These are phyloP conservation scores for Drosophila rellima DNA, from an alignment of 2,888 invertebrate genomes.

Conservation along the genomic window DNA sequence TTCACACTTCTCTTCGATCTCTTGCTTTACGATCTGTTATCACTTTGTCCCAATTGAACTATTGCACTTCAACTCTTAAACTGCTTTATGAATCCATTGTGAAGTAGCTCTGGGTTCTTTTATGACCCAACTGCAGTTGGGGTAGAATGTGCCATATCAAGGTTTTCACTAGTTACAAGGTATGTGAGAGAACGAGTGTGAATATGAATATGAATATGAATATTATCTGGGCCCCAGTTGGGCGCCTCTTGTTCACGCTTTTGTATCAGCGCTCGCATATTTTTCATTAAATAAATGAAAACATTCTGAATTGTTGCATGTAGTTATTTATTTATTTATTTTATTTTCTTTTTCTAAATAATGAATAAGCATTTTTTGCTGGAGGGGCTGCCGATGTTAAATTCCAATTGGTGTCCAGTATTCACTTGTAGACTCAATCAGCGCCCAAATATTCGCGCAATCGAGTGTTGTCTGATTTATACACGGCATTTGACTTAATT, in stretches of 20 bases:
- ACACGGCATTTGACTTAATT: constrained; percentile 70
- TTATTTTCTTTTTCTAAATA: constrained; percentile 24
- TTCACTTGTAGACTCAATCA: constrained; percentile 48
- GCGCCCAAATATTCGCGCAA: constrained; percentile 67
- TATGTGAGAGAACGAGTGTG: not conserved
- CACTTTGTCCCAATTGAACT: constrained; percentile 71
- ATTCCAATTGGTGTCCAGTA: constrained; percentile 27
- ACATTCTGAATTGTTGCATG: constrained; percentile 39
- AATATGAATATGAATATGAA: not conserved
- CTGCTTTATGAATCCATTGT: constrained; percentile 29
- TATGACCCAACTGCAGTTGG: not conserved
- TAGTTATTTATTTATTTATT: constrained; percentile 5
- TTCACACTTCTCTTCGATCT: constrained; percentile 10
- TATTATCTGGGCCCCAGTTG: constrained; percentile 17
- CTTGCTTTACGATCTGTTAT: constrained; percentile 43
- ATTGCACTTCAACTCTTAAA: constrained; percentile 62
- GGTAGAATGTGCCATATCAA: constrained; percentile 37
- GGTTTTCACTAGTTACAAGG: constrained; percentile 25
- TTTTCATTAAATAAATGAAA: constrained; percentile 57
- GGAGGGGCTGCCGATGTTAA: constrained; percentile 18
- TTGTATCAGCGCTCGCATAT: constrained; percentile 19
- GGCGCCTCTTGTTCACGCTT: constrained; percentile 27
- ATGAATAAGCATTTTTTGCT: constrained; percentile 37
- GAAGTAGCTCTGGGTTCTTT: not conserved
- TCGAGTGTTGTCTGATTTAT: constrained; percentile 77